phyloP scores from a whole-genome alignment of 2,888 invertebrate genomes.

The Deilephila elpenor region DNA sequence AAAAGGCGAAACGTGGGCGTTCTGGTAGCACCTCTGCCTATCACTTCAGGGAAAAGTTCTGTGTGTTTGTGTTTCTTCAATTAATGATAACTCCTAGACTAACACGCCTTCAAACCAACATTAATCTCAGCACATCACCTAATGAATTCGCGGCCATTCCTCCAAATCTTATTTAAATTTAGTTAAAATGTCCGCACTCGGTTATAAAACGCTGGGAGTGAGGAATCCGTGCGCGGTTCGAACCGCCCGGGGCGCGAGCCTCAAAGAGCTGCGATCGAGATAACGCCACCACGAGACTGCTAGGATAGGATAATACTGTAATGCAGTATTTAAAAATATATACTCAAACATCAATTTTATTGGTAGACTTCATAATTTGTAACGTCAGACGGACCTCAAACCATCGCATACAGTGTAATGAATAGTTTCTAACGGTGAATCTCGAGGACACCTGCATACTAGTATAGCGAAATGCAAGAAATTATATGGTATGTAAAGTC shows the following conservation, averaged over 20 bases:
- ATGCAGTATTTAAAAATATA: conserved; percentile 4
- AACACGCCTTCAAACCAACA: neutral
- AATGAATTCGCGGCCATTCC: conserved; percentile 5
- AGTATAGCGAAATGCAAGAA: too few relatives aligned
- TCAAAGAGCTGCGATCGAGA: conserved; percentile 76
- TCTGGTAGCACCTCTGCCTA: too few relatives aligned
- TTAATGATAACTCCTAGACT: neutral
- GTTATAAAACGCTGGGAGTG: conserved; percentile 49
- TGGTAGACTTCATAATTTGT: too few relatives aligned
- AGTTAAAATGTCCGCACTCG: conserved; percentile 34
- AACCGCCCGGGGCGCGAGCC: conserved; percentile 57
- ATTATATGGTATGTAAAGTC: too few relatives aligned
- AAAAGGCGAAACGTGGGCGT: too few relatives aligned
- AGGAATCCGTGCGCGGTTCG: conserved; percentile 62
- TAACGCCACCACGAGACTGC: conserved; percentile 61
- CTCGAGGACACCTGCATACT: too few relatives aligned
- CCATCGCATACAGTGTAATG: too few relatives aligned
- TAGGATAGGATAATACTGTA: conserved; percentile 47
- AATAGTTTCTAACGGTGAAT: too few relatives aligned
- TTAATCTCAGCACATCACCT: neutral
- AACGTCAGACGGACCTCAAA: too few relatives aligned
- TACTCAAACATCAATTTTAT: too few relatives aligned
- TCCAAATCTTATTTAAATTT: conserved; percentile 27
- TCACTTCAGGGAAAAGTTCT: too few relatives aligned
- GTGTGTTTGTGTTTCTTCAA: too few relatives aligned